Base-by-base conservation (phyloP, 2,888 invertebrate genomes). In the Poecilobothrus nobilitatus region DNA sequence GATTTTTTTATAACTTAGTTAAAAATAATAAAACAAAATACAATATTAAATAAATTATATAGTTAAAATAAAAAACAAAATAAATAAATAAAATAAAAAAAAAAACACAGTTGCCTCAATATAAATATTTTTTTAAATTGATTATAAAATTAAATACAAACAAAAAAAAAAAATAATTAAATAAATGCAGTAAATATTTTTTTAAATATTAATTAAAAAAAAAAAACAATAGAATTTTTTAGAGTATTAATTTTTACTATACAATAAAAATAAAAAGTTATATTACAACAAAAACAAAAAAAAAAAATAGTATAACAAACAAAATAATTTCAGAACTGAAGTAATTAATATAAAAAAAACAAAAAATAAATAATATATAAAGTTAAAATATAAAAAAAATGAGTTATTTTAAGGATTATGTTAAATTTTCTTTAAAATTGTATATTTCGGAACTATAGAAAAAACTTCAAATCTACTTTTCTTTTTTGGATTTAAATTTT, bases 71-170 rank as follows among this genome's bases (percentile, higher is more conserved):
- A 53, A 41, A 53, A 53, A 53, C 7, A 53, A 53, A 53, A 53
- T 15, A 53, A 44, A 44, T 15, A 44, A 44, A 44, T 9, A 9
- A 44, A 44, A 44, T 15, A 44, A 15, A 44, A 9, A 44, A 44
- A 15, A 18, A 53, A 53, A 53, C 53, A 53, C 53, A 53, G 53
- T 53, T 53, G 53, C 53, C 53, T 53, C 53, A 53, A 53, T 53
- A 41, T 12, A 53, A 53, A 53, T 53, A 53, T 53, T 53, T 53
- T 53, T 53, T 53, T 53, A 53, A 53, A 53, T 53, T 53, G 18
- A 53, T 53, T 53, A n/a, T 53, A 53, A 53, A 27, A 27, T 27
- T 4, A 27, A 37, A 37, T 37, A 37, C 37, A 37, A 37, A 27
- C 37, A 27, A 27, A 27, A 2, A 37, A n/a, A n/a, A 34, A 34